phyloP scores from a whole-genome alignment of 2,113 vertebrate genomes.

The Procapra przewalskii region DNA sequence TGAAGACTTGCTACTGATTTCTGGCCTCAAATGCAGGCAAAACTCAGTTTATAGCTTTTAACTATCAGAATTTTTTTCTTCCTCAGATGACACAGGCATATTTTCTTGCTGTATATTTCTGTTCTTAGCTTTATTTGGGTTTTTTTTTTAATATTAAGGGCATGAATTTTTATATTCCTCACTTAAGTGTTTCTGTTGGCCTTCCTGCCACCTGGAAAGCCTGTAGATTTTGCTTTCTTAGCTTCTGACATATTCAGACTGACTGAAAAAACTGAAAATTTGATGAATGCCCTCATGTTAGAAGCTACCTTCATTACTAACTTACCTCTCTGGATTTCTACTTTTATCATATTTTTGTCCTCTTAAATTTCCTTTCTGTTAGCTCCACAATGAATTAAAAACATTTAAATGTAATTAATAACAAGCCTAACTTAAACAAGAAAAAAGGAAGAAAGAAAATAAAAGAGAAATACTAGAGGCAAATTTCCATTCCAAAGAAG shows the following conservation, averaged over 20 bases:
- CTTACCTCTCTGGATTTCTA: not conserved
- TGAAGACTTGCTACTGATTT: not conserved
- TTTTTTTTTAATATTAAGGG: not conserved
- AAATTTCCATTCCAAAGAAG: not conserved
- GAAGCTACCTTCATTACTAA: not conserved
- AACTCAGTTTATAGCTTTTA: not conserved
- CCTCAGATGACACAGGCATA: not conserved
- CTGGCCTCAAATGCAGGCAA: not conserved
- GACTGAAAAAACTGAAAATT: not conserved
- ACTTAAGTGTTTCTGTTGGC: not conserved
- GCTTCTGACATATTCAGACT: not conserved
- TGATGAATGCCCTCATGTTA: not conserved
- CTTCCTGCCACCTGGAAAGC: not conserved
- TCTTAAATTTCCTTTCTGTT: not conserved
- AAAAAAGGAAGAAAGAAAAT: not conserved
- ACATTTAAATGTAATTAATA: not conserved
- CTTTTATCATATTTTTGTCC: not conserved
- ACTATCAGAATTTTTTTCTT: not conserved
- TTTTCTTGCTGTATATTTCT: not conserved
- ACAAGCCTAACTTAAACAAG: not conserved
- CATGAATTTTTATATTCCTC: not conserved
- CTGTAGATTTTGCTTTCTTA: not conserved
- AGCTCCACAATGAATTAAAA: not conserved
- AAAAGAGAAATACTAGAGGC: not conserved
- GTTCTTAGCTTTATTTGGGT: not conserved